phyloP scores from a whole-genome alignment of 2,113 vertebrate genomes.

The Hippocampus comes region DNA sequence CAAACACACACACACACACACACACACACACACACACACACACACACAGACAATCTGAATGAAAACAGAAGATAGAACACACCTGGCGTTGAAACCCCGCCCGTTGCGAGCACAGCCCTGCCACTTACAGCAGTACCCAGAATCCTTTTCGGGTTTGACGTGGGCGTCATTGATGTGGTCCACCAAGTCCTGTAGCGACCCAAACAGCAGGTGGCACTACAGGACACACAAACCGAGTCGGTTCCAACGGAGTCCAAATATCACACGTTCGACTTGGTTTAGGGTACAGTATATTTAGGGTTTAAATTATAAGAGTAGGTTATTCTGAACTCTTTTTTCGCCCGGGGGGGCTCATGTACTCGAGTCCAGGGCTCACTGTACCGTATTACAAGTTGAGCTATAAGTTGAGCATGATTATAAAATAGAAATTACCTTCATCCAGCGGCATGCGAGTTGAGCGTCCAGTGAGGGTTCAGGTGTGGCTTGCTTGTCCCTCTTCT shows the following conservation, averaged over 20 bases:
- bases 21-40: too few species aligned
- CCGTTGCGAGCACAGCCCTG: constrained; percentile 92
- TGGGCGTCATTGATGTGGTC: constrained; percentile 95
- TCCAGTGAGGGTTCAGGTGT: constrained; percentile 78
- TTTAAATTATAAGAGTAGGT: too few species aligned
- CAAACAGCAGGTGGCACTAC: constrained; percentile 91
- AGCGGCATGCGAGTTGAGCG: constrained; percentile 85
- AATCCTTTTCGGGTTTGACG: constrained; percentile 91
- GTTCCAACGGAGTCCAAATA: neutral
- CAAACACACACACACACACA: too few species aligned
- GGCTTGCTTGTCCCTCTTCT: constrained; percentile 78
- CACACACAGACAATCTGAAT: too few species aligned
- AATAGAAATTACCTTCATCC: constrained; percentile 81
- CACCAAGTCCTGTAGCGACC: constrained; percentile 90
- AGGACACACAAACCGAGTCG: neutral
- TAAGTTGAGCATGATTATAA: neutral
- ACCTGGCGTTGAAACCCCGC: constrained; percentile 95
- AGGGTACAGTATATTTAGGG: too few species aligned
- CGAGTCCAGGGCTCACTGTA: too few species aligned
- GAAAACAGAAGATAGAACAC: neutral
- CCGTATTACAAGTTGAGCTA: too few species aligned
- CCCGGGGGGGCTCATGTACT: too few species aligned
- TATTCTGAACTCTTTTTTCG: too few species aligned
- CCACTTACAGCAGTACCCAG: constrained; percentile 95
- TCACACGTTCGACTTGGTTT: neutral